Conservation (phyloP, 1,140 invertebrate species). For the Euschistus heros region DNA sequence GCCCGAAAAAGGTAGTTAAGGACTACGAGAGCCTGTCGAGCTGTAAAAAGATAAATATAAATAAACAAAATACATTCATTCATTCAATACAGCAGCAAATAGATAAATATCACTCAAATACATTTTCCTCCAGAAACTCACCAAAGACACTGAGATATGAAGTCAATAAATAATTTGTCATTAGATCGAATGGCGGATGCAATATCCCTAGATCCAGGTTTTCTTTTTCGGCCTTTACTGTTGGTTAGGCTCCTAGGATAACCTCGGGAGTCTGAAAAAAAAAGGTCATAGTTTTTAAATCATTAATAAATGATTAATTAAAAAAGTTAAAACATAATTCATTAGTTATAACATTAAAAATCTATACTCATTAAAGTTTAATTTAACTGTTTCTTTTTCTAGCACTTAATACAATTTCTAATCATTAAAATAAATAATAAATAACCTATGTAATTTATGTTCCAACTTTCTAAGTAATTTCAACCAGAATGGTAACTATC, state of each 20-base stretch:
- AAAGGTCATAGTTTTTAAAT: neutral
- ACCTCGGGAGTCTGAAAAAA: conserved; percentile 70
- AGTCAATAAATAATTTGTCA: conserved; percentile 86
- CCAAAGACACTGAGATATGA: conserved; percentile 85
- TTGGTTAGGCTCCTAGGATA: conserved; percentile 85
- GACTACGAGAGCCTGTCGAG: no score
- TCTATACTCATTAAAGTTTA: no score
- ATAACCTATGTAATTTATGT: no score
- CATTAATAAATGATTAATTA: conserved; percentile 11
- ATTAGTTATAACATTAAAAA: neutral
- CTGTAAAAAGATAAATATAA: no score
- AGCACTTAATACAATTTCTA: no score
- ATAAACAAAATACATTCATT: no score
- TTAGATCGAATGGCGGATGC: conserved; percentile 66
- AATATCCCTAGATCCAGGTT: conserved; percentile 72
- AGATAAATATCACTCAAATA: neutral
- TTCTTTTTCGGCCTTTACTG: conserved; percentile 78
- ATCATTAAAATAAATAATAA: no score
- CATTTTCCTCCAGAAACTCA: conserved; percentile 51
- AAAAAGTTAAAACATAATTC: neutral
- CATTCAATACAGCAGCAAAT: no score
- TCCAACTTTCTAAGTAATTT: no score
- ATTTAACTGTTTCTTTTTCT: no score
- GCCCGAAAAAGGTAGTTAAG: no score
- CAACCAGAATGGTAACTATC: no score